Percentiles rank a stretch among this genome's conserved stretches.
phyloP scores from a whole-genome alignment of 2,888 invertebrate species.

The Trichogramma dendrolimi region DNA sequence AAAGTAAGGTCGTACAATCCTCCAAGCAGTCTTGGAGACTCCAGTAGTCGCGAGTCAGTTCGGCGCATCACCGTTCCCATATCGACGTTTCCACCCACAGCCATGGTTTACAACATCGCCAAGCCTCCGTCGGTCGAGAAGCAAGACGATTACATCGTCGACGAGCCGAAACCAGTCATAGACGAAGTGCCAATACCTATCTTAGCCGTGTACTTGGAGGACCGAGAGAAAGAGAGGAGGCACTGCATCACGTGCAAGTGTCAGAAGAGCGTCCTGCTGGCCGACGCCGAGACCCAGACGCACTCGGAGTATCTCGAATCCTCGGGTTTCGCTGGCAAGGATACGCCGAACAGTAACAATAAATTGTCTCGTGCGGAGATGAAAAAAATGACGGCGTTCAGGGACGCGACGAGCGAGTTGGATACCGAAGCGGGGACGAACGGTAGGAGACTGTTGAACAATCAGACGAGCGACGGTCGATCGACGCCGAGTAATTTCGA shows the following conservation, averaged over 20 bases:
- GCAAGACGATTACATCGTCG: conserved; percentile 56
- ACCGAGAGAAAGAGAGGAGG: conserved; percentile 76
- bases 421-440: too few relatives aligned
- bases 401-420: not conserved
- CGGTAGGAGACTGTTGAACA: too few relatives aligned
- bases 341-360: not conserved
- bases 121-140: conserved; percentile 45
- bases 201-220: conserved; percentile 87
- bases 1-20: conserved; percentile 77
- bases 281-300: conserved; percentile 47
- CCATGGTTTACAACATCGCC: conserved; percentile 66
- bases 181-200: conserved; percentile 81
- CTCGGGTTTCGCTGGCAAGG: conserved; percentile 5
- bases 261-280: conserved; percentile 45
- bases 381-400: not conserved
- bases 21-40: conserved; percentile 58
- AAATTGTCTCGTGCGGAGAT: conserved; percentile 31
- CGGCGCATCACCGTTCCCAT: conserved; percentile 71
- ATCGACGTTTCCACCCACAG: conserved; percentile 78
- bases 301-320: not conserved
- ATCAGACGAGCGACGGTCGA: too few relatives aligned
- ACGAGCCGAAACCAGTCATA: conserved; percentile 58
- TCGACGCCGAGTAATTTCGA: too few relatives aligned
- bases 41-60: conserved; percentile 54
- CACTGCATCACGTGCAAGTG: conserved; percentile 82